A percentile compares a stretch with the other conserved stretches of the same genome.
phyloP scores from a whole-genome alignment of 2,888 invertebrate genomes.

The Zaprionus bogoriensis region DNA sequence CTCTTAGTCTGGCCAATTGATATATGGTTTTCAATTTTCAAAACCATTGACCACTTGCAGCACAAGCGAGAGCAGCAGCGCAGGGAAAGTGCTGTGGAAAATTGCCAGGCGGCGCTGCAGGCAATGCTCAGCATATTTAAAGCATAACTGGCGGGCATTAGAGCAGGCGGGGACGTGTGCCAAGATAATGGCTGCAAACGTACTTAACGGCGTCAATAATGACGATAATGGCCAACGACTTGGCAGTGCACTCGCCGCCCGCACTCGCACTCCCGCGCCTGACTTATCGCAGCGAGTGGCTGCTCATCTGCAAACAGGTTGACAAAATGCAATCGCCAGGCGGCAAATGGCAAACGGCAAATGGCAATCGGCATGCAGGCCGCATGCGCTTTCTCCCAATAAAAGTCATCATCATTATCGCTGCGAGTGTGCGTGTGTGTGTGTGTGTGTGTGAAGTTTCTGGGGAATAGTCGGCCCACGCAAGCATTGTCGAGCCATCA shows the following conservation, averaged over 20 bases:
- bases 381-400: constrained; percentile 56
- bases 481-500: neutral
- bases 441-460: neutral
- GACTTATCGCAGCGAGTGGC: constrained; percentile 1
- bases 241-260: constrained; percentile 21
- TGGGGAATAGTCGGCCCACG: neutral
- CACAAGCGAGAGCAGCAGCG: constrained; percentile 7
- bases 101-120: constrained; percentile 24
- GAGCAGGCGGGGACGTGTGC: constrained; percentile 13
- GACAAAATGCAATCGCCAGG: constrained; percentile 64
- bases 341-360: constrained; percentile 10
- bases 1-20: constrained; percentile 77
- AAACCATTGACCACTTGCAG: constrained; percentile 66
- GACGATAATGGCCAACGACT: constrained; percentile 70
- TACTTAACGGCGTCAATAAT: constrained; percentile 80
- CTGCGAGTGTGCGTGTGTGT: neutral
- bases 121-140: constrained; percentile 61
- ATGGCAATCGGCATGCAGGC: constrained; percentile 5
- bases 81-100: constrained; percentile 27
- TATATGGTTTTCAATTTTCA: constrained; percentile 80
- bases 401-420: constrained; percentile 59
- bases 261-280: neutral
- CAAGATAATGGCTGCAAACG: constrained; percentile 62
- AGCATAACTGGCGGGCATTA: constrained; percentile 42
- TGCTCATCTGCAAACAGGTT: constrained; percentile 43